Evolutionary conservation across 2,113 vertebrate species (phyloP).

Genomic region (Pimephales promelas): DNA sequence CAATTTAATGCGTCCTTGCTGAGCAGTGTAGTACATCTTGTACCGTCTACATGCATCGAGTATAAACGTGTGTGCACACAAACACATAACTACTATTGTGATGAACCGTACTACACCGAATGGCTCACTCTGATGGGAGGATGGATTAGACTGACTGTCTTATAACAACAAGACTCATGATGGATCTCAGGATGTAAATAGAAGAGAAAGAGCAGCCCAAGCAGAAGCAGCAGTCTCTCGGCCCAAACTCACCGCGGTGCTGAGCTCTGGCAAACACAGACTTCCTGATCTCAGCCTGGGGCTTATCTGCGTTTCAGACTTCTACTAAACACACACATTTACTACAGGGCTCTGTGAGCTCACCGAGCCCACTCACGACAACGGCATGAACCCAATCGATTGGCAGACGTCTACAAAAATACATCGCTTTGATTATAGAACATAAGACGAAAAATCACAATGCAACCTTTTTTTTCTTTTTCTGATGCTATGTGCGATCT

Average conservation of each 20-base stretch:
- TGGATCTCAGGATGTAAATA: background rate
- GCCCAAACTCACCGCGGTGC: background rate
- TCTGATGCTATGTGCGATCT: background rate
- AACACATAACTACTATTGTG: background rate
- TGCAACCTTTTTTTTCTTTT: background rate
- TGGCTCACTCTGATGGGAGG: background rate
- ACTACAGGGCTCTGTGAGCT: background rate
- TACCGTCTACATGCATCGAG: too few relatives aligned
- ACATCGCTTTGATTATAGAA: background rate
- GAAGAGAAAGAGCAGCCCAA: background rate
- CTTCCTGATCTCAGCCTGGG: slow-evolving; percentile 24
- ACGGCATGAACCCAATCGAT: background rate
- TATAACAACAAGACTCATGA: background rate
- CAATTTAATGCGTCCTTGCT: background rate
- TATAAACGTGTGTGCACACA: background rate
- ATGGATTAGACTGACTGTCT: background rate
- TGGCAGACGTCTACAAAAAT: background rate
- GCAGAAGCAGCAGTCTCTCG: background rate
- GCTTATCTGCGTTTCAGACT: background rate
- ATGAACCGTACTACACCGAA: background rate
- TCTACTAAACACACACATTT: slow-evolving; percentile 10
- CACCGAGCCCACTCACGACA: background rate
- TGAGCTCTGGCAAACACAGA: slow-evolving; percentile 1
- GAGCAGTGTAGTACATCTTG: too few relatives aligned
- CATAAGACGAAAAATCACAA: background rate